Conservation (phyloP, 2,888 invertebrate genomes). For the Scotopteryx bipunctaria region DNA sequence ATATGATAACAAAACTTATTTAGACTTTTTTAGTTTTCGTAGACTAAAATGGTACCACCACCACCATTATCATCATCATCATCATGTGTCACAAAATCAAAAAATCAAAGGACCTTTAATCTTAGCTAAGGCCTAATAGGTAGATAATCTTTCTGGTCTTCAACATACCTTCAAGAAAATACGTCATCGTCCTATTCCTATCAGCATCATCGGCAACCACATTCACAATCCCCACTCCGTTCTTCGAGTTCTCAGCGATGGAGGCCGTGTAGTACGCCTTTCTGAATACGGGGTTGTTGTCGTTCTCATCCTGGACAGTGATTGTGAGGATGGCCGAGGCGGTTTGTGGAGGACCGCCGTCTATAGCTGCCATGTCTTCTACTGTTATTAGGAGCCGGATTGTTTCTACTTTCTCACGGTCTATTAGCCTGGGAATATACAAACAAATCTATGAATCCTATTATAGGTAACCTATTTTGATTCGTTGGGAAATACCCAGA, state of each 20-base stretch:
- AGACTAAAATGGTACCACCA: too few relatives aligned
- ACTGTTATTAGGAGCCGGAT: constrained; percentile 90
- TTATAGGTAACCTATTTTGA: background rate
- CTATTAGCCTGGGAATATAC: constrained; percentile 83
- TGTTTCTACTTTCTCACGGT: constrained; percentile 92
- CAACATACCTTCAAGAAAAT: constrained; percentile 87
- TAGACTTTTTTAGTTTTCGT: too few relatives aligned
- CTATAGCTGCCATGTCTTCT: constrained; percentile 92
- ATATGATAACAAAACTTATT: too few relatives aligned
- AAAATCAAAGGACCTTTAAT: too few relatives aligned
- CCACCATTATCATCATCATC: too few relatives aligned
- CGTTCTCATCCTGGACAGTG: constrained; percentile 92
- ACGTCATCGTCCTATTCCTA: constrained; percentile 92
- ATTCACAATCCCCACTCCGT: constrained; percentile 90
- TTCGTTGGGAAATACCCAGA: too few relatives aligned
- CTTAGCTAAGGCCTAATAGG: too few relatives aligned
- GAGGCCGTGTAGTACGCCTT: constrained; percentile 90
- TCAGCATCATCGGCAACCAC: constrained; percentile 94
- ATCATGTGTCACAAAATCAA: too few relatives aligned
- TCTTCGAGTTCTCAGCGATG: constrained; percentile 94
- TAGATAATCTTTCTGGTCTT: too few relatives aligned
- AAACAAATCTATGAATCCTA: background rate
- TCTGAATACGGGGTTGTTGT: constrained; percentile 93
- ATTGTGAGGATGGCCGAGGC: constrained; percentile 89
- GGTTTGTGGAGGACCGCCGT: constrained; percentile 86